Evolutionary conservation across 30 jellyfish, hydroid and myxozoan genomes (phyloP).

Genomic region (Hydractinia symbiolongicarpus): DNA sequence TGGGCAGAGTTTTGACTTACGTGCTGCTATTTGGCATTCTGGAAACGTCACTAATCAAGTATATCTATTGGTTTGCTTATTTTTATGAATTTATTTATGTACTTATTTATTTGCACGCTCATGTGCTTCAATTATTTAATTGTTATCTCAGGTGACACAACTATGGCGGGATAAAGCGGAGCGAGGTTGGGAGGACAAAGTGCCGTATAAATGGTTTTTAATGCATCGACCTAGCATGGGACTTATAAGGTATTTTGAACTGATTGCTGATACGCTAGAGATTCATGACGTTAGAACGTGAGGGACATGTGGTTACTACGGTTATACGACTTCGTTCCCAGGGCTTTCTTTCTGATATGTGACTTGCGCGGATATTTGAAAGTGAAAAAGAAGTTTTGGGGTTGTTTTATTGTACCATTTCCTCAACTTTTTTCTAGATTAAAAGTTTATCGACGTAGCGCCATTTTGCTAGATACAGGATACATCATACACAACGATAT

Average conservation of each 20-base stretch:
- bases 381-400: too few relatives aligned
- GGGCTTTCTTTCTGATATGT: too few relatives aligned
- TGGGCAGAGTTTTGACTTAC: conserved; percentile 57
- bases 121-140: too few relatives aligned
- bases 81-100: too few relatives aligned
- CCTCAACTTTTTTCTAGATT: conserved; percentile 28
- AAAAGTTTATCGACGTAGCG: conserved; percentile 44
- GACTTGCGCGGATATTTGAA: too few relatives aligned
- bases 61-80: not conserved
- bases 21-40: conserved; percentile 81
- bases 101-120: too few relatives aligned
- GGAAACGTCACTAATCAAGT: conserved; percentile 66
- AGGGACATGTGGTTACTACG: not conserved
- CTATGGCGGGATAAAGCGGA: conserved; percentile 58
- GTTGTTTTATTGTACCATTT: too few relatives aligned
- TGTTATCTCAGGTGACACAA: conserved; percentile 34
- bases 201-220: conserved; percentile 46
- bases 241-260: conserved; percentile 46
- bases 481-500: conserved; percentile 35
- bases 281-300: not conserved
- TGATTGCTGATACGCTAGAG: not conserved
- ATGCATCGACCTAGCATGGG: conserved; percentile 66
- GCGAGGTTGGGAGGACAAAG: conserved; percentile 75
- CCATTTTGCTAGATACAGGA: conserved; percentile 69
- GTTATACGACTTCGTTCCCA: not conserved